Conservation (phyloP, 2,797 vertebrate genomes). For the Scarus forsteni region DNA sequence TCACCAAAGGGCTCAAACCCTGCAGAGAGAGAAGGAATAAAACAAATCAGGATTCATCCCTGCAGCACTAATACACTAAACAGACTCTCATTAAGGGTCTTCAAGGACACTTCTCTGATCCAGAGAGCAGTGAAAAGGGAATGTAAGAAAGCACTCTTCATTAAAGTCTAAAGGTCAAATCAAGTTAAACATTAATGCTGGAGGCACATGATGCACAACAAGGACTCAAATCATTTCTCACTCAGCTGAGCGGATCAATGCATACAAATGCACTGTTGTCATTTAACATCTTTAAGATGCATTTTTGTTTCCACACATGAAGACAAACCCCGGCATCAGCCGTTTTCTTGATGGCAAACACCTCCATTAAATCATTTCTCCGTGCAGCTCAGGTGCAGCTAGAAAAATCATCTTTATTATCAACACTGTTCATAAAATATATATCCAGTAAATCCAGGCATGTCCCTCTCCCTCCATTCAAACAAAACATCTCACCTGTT, state of each 20-base stretch:
- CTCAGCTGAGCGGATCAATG: not conserved
- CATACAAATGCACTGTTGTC: not conserved
- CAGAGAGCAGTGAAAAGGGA: not conserved
- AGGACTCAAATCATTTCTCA: not conserved
- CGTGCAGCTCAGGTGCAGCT: conserved; percentile 10
- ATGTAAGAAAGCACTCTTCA: conserved; percentile 7
- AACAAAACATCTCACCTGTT: conserved; percentile 74
- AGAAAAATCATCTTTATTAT: conserved; percentile 6
- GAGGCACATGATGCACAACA: not conserved
- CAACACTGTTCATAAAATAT: conserved; percentile 6
- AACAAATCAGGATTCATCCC: not conserved
- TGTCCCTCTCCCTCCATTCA: not conserved
- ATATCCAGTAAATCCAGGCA: not conserved
- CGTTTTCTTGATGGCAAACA: not conserved
- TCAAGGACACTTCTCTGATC: conserved; percentile 15
- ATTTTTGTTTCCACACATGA: not conserved
- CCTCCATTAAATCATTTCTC: not conserved
- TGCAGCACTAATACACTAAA: not conserved
- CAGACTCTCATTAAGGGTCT: not conserved
- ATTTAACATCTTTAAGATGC: not conserved
- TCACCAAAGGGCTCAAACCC: conserved; percentile 96
- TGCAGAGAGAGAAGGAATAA: conserved; percentile 59
- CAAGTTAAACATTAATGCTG: conserved; percentile 66
- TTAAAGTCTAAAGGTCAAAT: conserved; percentile 65
- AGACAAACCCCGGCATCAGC: not conserved